Conservation (phyloP, 2,113 vertebrate species). For the Erythrolamprus reginae region DNA sequence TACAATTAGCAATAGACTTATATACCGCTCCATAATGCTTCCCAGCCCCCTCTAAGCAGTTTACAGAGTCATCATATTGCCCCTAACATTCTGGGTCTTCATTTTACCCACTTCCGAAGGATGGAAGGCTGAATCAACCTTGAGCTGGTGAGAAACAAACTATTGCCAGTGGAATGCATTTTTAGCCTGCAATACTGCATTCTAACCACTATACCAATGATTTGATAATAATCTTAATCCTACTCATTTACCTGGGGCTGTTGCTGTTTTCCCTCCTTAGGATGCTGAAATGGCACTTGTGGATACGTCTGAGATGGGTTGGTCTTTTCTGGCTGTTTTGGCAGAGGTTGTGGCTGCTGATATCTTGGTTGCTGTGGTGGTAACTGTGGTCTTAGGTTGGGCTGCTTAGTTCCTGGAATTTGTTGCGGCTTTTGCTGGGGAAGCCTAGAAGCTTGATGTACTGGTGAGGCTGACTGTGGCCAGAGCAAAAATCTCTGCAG, state of each 20-base stretch:
- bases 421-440: slow-evolving; percentile 29
- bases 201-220: not conserved
- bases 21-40: not conserved
- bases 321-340: not conserved
- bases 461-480: slow-evolving; percentile 19
- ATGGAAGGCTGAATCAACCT: not conserved
- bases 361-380: slow-evolving; percentile 30
- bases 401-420: slow-evolving; percentile 24
- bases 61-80: not conserved
- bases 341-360: not conserved
- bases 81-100: not conserved
- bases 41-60: not conserved
- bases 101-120: not conserved
- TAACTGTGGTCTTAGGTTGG: slow-evolving; percentile 11
- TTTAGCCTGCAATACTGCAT: not conserved
- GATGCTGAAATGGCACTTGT: slow-evolving; percentile 13
- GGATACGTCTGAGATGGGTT: not conserved
- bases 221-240: not conserved
- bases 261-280: slow-evolving; percentile 21
- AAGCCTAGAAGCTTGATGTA: not conserved
- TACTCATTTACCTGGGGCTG: slow-evolving; percentile 36
- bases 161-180: not conserved
- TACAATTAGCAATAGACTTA: not conserved
- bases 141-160: not conserved
- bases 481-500: slow-evolving; percentile 27